A percentile compares a stretch with the other conserved stretches of the same genome.
phyloP scores from a whole-genome alignment of 37 sponge, comb jelly and placozoan genomes.

The Chondrosia reniformis region DNA sequence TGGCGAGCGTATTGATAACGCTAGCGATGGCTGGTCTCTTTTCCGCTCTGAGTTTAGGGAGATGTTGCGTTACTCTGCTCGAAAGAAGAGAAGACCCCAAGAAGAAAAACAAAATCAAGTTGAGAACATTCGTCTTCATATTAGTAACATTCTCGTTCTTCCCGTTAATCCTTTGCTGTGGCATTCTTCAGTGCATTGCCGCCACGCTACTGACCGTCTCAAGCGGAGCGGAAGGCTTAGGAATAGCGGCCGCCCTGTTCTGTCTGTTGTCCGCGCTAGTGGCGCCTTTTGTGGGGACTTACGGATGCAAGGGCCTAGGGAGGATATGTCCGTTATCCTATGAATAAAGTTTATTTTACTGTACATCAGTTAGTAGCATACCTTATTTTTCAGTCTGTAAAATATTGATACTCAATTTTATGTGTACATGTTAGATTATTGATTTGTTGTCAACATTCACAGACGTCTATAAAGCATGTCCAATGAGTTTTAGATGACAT shows the following conservation, averaged over 20 bases:
- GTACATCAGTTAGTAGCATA: too few relatives aligned
- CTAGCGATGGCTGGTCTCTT: not conserved
- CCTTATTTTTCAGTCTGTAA: too few relatives aligned
- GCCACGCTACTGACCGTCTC: not conserved
- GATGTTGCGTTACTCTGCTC: not conserved
- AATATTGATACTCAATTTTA: too few relatives aligned
- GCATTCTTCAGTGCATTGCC: conserved; percentile 4
- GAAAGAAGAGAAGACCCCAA: conserved; percentile 7
- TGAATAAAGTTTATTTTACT: not conserved
- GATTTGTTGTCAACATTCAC: too few relatives aligned
- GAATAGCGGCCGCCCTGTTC: not conserved
- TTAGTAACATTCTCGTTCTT: not conserved
- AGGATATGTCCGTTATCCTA: not conserved
- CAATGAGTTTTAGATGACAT: too few relatives aligned
- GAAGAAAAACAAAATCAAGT: not conserved
- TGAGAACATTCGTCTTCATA: not conserved
- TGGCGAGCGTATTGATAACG: not conserved
- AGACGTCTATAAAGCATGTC: too few relatives aligned
- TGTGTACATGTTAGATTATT: too few relatives aligned
- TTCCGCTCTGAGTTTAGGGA: not conserved
- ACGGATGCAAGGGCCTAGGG: conserved; percentile 18
- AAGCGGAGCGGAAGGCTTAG: not conserved
- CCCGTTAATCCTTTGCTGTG: conserved; percentile 10
- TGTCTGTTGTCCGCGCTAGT: not conserved
- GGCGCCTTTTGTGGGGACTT: conserved; percentile 12